Percentiles rank a stretch among this genome's conserved stretches.
Evolutionary conservation across 2,888 invertebrate genomes (phyloP).

Genomic region (Rotaria macrura): DNA sequence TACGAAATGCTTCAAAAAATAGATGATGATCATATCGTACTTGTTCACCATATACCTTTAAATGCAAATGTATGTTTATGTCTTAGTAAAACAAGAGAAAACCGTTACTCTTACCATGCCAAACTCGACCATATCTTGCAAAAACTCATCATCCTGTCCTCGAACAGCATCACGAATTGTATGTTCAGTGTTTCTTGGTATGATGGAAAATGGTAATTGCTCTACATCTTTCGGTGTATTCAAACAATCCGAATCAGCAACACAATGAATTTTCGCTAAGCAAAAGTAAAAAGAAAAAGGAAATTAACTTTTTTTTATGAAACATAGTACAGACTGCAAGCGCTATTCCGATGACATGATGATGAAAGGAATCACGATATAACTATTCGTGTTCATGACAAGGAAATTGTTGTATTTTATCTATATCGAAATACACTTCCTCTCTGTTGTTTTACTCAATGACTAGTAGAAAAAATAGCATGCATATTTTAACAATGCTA

Average conservation of each 20-base stretch:
- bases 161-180: background rate
- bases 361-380: no score
- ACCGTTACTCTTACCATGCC: background rate
- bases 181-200: background rate
- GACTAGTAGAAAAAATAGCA: no score
- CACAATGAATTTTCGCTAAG: slow-evolving; percentile 11
- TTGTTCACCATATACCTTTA: background rate
- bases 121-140: background rate
- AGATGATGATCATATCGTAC: background rate
- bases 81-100: background rate
- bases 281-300: background rate
- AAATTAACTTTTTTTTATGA: background rate
- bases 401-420: no score
- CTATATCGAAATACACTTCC: no score
- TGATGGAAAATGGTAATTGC: background rate
- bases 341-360: no score
- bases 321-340: no score
- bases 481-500: no score
- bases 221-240: background rate
- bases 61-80: background rate
- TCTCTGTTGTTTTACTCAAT: no score
- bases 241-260: background rate
- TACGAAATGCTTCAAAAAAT: slow-evolving; percentile 20
- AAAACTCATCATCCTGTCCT: background rate
- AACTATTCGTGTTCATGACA: no score